Base-by-base conservation (phyloP, 2,888 invertebrate genomes). In the Sipunculus nudus region DNA sequence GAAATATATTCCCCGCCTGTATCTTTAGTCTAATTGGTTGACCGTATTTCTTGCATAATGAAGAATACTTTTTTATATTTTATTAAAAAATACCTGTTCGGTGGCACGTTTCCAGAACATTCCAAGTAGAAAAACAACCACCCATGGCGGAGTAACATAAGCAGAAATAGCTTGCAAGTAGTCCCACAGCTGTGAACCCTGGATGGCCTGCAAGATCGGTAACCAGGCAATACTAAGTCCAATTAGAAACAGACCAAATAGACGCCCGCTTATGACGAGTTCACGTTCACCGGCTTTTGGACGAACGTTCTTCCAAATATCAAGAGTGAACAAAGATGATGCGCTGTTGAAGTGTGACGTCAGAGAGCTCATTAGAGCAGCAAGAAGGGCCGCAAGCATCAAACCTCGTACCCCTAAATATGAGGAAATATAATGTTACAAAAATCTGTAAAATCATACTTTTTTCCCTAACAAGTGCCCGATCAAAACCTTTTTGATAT, bases 261-360 rank as follows among this genome's bases (percentile, higher is more conserved):
- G 29, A 32, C 83, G 59, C 13, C 73, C 71, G 6, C 72, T 70
- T n/a, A 73, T 45, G 29, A 73, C 70, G 19, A 53, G 41, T 58
- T 74, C 72, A 19, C 52, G 50, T 39, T 71, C 67, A 23, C 52
- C 47, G 0, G 70, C 67, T 26, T 29, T 57, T 31, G 52, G 56
- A 23, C 65, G 40, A 43, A 67, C 46, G 29, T 55, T 38, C 28
- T 41, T 57, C 63, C 83, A 86, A 61, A 86, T 81, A 70, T 86
- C 86, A 63, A 86, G 81, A 2, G 85, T 86, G 71, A 86, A 86
- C 39, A 86, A 74, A 2, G 84, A 85, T 38, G 81, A 81, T 47
- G 80, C 78, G 43, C 84, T 84, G 70, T 86, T 86, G 73, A 85
- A 86, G 35, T 86, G 83, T 16, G 85, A 85, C 3, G 85, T 85